Base-by-base conservation (phyloP, 2,888 invertebrate species). In the Chloroclystis v-ata region DNA sequence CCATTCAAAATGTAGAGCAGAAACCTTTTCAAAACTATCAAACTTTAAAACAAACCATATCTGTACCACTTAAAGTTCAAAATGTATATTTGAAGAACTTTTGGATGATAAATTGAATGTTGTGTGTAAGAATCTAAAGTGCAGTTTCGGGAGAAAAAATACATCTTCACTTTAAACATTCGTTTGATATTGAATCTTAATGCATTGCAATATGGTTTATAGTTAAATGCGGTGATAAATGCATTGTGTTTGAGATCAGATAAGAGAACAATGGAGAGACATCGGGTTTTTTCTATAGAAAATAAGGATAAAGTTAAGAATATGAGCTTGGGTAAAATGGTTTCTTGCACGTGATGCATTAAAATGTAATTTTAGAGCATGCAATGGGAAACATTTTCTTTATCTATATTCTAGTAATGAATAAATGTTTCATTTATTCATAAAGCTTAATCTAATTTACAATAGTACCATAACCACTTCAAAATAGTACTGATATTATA, bases 161-260 rank as follows among this genome's bases (percentile, higher is more conserved):
- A 28, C 40, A 40, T 38, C 43, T 52, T 39, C 35, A 43, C 33
- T 40, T 49, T 14, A 32, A 43, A n/a, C 12, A 4, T 16, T 10
- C n/a, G 6, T 25, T 14, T 3, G 4, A 49, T 4, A 39, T 38
- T 47, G 28, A 40, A 6, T n/a, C 42, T 42, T 54, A 26, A 11
- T 4, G 1, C 1, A 4, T 43, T 11, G 6, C 2, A 20, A 5
- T 5, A 13, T 25, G 37, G 51, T 52, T 50, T 14, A 32, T 47
- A 14, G 13, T 32, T 16, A 13, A 13, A 33, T 45, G 28, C 14
- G 32, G 43, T 49, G 40, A 53, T 56, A 63, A 69, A 64, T 53
- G 54, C 59, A 60, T 69, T 70, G 67, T 72, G 70, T 68, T 20
- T 72, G 67, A 66, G 65, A 72, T 75, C 73, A 45, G 37, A 49